Base-by-base conservation (phyloP, 2,113 vertebrate genomes). In the Leptodactylus fuscus region DNA sequence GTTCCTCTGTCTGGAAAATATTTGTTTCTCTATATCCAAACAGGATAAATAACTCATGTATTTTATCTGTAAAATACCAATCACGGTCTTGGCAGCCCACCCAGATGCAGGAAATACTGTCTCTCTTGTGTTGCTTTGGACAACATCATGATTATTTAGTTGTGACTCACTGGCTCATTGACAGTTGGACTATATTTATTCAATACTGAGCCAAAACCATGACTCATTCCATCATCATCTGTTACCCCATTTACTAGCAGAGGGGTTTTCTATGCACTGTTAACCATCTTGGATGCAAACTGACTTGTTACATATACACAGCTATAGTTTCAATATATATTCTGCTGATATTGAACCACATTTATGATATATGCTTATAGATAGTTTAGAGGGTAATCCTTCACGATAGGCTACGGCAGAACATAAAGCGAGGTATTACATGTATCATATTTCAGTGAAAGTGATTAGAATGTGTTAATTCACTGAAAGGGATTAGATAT, bases 221-320 rank as follows among this genome's bases (percentile, higher is more conserved):
- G 81, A 74, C 18, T 83, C 81, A 83, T 29, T 81, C n/a, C 55
- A n/a, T 55, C 9, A 83, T 83, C 81, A 74, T 83, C 69, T 83
- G 81, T 55, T 83, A 74, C 69, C 69, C 49, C 69, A 82, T 73
- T 83, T 83, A 51, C 67, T 58, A 29, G 62, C 34, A 73, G 49
- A 73, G 69, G 69, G 69, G 81, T 53, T 83, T 83, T 16, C 36
- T 24, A 74, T 53, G 36, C 48, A 81, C 32, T 15, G 22, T 27
- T 82, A 58, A 55, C 69, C 81, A 38, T 18, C 18, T 49, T 41
- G 32, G 34, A 58, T 51, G 16, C 27, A 69, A 18, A 1, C 10
- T 58, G n/a, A 55, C 18, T 36, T 55, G 16, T 62, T 46, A 27
- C 24, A 13, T 60, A 38, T 10, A 32, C 8, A 10, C 5, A 44